Percentiles rank a stretch among this genome's conserved stretches.
Conservation (phyloP, 2,113 vertebrate genomes). For the Myocastor coypus region DNA sequence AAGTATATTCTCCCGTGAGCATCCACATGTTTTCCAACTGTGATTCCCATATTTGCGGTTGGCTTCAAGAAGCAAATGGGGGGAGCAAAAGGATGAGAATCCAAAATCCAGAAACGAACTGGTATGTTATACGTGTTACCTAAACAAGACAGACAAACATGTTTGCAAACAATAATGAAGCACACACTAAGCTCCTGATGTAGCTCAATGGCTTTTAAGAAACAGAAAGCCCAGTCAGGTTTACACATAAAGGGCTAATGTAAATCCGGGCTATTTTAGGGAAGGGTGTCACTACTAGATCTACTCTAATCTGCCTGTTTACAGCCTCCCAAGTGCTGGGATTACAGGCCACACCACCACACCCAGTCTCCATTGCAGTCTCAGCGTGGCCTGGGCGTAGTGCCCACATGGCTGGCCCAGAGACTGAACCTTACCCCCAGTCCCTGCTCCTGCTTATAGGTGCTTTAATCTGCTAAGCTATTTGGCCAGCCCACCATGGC, state of each 20-base stretch:
- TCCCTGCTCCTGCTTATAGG: too few species aligned
- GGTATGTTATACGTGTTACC: constrained; percentile 96
- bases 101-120: constrained; percentile 94
- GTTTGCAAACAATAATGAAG: constrained; percentile 54
- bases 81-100: constrained; percentile 97
- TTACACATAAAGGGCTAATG: background rate
- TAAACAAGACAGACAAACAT: constrained; percentile 83
- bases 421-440: too few species aligned
- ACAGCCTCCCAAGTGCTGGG: too few species aligned
- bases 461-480: too few species aligned
- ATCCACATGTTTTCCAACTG: constrained; percentile 95
- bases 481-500: too few species aligned
- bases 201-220: accelerated
- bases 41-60: constrained; percentile 93
- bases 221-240: background rate
- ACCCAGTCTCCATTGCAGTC: too few species aligned
- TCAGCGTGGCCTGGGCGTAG: too few species aligned
- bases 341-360: too few species aligned
- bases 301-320: too few species aligned
- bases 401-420: too few species aligned
- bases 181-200: background rate
- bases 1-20: constrained; percentile 93
- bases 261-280: background rate
- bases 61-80: constrained; percentile 96
- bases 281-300: too few species aligned